Conservation (phyloP, 2,888 invertebrate species). For the Cryptophagus acutangulus region DNA sequence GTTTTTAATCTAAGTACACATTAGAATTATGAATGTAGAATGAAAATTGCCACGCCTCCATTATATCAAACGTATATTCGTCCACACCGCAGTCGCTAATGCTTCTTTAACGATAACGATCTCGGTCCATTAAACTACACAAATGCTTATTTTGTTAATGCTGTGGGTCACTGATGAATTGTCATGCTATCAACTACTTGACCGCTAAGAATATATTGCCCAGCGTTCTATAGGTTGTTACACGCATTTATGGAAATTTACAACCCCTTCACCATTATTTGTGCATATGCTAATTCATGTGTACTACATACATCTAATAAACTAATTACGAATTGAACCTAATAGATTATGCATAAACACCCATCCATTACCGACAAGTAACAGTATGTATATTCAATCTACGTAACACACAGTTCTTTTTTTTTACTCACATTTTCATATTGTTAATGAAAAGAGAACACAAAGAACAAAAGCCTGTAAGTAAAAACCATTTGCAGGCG, state of each 20-base stretch:
- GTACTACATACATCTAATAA: too few species aligned
- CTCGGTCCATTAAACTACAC: slow-evolving; percentile 20
- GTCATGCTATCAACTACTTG: slow-evolving; percentile 9
- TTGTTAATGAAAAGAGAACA: slow-evolving; percentile 22
- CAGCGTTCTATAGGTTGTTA: slow-evolving; percentile 7
- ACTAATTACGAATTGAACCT: too few species aligned
- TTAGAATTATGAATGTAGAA: slow-evolving; percentile 1
- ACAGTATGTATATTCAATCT: too few species aligned
- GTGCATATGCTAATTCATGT: too few species aligned
- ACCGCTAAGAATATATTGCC: slow-evolving; percentile 16
- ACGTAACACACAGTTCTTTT: too few species aligned
- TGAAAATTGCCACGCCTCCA: slow-evolving; percentile 15
- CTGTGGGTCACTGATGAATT: slow-evolving; percentile 15
- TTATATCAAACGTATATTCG: slow-evolving; percentile 10
- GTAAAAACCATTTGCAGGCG: slow-evolving; percentile 33
- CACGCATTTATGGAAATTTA: slow-evolving; percentile 8
- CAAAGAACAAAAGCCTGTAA: slow-evolving; percentile 29
- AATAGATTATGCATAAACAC: too few species aligned
- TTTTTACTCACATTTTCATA: too few species aligned
- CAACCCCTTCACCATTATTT: slow-evolving; percentile 5
- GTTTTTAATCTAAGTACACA: slow-evolving; percentile 29
- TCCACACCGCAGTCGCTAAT: slow-evolving; percentile 18
- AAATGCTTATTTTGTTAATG: slow-evolving; percentile 20
- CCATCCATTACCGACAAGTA: too few species aligned
- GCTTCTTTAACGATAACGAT: slow-evolving; percentile 20